Base-by-base conservation (phyloP, 1,140 invertebrate species). In the Caerostris darwini region DNA sequence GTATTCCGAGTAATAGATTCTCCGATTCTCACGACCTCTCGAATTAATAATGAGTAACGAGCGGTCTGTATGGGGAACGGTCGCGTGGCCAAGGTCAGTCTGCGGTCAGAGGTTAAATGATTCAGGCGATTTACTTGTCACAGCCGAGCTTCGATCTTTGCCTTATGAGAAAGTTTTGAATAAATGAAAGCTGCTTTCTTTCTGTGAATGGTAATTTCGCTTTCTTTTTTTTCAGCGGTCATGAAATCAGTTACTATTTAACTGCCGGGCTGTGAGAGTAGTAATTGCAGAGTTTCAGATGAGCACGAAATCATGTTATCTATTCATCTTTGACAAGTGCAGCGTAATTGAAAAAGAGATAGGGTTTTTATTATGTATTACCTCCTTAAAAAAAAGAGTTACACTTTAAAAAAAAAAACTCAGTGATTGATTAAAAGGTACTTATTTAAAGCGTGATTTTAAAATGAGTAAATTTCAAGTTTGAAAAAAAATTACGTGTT, bases 61-160 rank as follows among this genome's bases (percentile, higher is more conserved):
- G 85, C 4, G 12, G 34, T 77, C 69, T 77, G 69, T 34, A 53
- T 88, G 57, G 59, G 4, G 53, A 56, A 90, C 64, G 88, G 61
- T 90, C 88, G 88, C 88, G 88, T 90, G 88, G 88, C 88, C 88
- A 90, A 90, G 88, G 88, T 90, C 64, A 57, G 7, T 57, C 7
- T 3, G 67, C 14, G 88, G 64, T 69, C 88, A 57, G 53, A 71
- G 88, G 88, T 71, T 71, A 90, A 90, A 57, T 57, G 88, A 67
- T 90, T 10, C 88, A 90, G 67, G 8, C 88, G 88, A 69, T 90
- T 90, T 90, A 90, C 61, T 64, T 90, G 88, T 90, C 88, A 90
- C 58, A 90, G 7, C 14, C 14, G 50, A 10, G 54, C 53, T 56
- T 90, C 88, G 57, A 71, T 90, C 57, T 56, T 90, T 56, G 53